These are phyloP conservation scores for Papilio dardanus DNA, from an alignment of 1,140 invertebrate species.

Conservation along the genomic window DNA sequence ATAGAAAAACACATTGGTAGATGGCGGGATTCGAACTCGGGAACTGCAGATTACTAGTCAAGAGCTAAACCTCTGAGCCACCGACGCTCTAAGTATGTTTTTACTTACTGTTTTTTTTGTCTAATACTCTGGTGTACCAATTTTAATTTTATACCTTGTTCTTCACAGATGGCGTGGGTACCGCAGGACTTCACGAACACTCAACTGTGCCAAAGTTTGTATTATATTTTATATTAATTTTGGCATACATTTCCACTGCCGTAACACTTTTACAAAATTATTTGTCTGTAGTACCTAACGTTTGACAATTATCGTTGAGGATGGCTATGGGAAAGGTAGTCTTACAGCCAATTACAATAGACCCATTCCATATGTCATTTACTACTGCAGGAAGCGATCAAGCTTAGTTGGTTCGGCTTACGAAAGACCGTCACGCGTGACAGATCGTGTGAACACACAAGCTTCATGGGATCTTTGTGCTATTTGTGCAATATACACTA, in stretches of 20 bases:
- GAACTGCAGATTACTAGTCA: too few species aligned
- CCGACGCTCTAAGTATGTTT: too few species aligned
- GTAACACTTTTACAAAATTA: too few species aligned
- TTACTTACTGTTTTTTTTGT: too few species aligned
- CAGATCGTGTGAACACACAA: slow-evolving; percentile 14
- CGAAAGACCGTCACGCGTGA: not conserved
- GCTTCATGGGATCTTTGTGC: slow-evolving; percentile 11
- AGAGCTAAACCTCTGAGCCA: too few species aligned
- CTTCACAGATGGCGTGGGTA: slow-evolving; percentile 47
- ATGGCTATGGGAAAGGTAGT: not conserved
- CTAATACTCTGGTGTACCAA: too few species aligned
- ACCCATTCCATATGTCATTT: not conserved
- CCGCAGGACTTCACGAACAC: slow-evolving; percentile 43
- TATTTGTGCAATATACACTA: not conserved
- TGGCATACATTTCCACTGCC: not conserved
- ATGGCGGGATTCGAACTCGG: too few species aligned
- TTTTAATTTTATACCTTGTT: too few species aligned
- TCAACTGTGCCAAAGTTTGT: slow-evolving; percentile 48
- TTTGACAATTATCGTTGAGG: not conserved
- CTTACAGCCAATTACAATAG: not conserved
- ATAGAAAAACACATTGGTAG: too few species aligned
- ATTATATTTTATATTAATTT: not conserved
- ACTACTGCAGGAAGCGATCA: not conserved
- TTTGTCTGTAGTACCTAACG: too few species aligned
- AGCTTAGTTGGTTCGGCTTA: not conserved